Conservation (phyloP, 2,888 invertebrate genomes). For the Lasioglossum leucozonium region DNA sequence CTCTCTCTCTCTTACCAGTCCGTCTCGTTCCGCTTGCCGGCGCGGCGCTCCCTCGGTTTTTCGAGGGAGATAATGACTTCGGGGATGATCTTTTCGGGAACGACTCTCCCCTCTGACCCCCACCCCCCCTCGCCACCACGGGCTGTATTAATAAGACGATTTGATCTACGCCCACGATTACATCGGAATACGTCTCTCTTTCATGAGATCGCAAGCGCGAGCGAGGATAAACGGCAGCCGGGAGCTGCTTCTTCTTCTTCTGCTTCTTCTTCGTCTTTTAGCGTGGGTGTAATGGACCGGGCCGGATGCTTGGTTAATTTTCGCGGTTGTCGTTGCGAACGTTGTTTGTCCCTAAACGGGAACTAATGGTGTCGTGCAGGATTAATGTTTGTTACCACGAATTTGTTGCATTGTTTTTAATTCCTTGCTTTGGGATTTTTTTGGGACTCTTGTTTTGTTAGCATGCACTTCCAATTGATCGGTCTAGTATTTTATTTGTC, state of each 20-base stretch:
- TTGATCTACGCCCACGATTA: conserved; percentile 47
- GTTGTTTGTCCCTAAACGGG: neutral
- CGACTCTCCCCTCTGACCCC: neutral
- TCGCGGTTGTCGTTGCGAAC: neutral
- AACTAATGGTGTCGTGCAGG: neutral
- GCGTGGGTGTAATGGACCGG: neutral
- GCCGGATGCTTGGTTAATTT: conserved; percentile 7
- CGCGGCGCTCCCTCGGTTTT: neutral
- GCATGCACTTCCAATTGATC: too few relatives aligned
- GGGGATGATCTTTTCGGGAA: conserved; percentile 66
- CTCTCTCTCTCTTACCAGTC: neutral
- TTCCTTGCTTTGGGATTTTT: too few relatives aligned
- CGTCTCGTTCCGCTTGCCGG: neutral
- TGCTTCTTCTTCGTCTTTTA: neutral
- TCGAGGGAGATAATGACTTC: conserved; percentile 57
- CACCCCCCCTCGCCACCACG: too few relatives aligned
- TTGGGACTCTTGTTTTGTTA: neutral
- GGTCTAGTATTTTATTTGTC: neutral
- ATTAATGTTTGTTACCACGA: too few relatives aligned
- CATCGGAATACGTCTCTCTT: conserved; percentile 12
- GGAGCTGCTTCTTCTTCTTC: neutral
- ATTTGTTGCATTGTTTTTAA: too few relatives aligned
- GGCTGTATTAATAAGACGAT: conserved; percentile 60
- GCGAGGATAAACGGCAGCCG: conserved; percentile 22
- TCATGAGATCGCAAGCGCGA: conserved; percentile 5